These are phyloP conservation scores for Prunella himalayana DNA, from an alignment of 2,113 vertebrate genomes.

Conservation along the genomic window DNA sequence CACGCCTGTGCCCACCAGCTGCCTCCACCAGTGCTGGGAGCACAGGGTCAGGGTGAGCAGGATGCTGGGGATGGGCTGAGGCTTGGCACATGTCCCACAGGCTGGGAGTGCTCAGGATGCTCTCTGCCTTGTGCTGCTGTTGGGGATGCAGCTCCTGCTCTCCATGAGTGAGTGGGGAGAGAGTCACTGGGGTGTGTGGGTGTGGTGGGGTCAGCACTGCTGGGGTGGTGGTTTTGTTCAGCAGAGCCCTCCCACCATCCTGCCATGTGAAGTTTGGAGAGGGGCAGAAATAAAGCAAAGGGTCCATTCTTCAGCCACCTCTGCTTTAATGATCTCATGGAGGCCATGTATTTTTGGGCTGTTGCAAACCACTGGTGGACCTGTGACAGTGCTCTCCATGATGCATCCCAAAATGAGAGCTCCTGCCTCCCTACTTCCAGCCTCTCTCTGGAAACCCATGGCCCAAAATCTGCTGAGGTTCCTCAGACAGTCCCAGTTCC, in stretches of 20 bases:
- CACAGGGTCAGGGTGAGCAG: background rate
- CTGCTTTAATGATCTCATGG: background rate
- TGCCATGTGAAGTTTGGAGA: background rate
- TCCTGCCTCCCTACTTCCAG: background rate
- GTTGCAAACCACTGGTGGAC: background rate
- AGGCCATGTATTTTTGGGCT: background rate
- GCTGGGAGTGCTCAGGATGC: background rate
- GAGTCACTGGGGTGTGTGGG: background rate
- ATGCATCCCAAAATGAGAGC: background rate
- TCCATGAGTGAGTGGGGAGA: rapidly evolving
- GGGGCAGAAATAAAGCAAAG: background rate
- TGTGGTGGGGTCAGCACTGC: rapidly evolving
- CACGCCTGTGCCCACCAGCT: rapidly evolving
- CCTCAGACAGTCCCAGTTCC: rapidly evolving
- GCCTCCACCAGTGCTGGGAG: rapidly evolving
- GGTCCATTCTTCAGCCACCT: background rate
- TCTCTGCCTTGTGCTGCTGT: background rate
- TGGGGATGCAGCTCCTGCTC: background rate
- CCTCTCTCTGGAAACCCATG: background rate
- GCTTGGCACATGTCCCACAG: rapidly evolving
- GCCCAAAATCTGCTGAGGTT: background rate
- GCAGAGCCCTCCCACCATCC: background rate
- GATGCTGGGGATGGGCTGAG: rapidly evolving
- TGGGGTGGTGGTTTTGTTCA: background rate
- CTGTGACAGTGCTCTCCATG: background rate